Conservation (phyloP, 2,888 invertebrate species). For the Chrysotoxum bicinctum region DNA sequence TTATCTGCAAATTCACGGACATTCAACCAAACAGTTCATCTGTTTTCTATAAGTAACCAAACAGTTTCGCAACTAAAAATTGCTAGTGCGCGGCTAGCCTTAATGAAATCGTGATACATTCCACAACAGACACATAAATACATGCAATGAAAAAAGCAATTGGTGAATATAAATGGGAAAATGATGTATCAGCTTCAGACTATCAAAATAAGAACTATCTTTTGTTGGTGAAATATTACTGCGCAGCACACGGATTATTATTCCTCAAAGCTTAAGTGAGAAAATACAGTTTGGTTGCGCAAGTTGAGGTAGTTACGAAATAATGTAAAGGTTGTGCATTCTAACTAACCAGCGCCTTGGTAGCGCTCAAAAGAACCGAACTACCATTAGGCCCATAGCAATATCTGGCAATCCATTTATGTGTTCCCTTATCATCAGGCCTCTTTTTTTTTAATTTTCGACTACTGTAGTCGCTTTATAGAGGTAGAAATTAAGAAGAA, state of each 20-base stretch:
- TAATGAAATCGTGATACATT: too few species aligned
- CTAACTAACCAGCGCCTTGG: neutral
- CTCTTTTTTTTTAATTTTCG: conserved; percentile 54
- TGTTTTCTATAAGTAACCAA: too few species aligned
- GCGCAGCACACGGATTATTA: neutral
- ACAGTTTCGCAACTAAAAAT: too few species aligned
- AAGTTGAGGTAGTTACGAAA: conserved; percentile 64
- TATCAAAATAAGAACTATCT: neutral
- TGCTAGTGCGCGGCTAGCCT: too few species aligned
- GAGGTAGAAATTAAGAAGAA: conserved; percentile 15
- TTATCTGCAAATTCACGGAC: too few species aligned
- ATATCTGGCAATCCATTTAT: neutral
- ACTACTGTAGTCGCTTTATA: conserved; percentile 37
- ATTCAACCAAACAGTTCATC: too few species aligned
- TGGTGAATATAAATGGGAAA: too few species aligned
- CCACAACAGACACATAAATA: too few species aligned
- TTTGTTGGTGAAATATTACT: neutral
- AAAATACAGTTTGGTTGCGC: conserved; percentile 62
- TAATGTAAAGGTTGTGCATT: neutral
- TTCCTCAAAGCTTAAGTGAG: neutral
- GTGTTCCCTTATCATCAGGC: conserved; percentile 68
- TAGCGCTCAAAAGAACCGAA: conserved; percentile 67
- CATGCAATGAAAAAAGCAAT: too few species aligned
- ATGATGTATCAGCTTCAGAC: too few species aligned
- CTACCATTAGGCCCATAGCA: neutral